These are phyloP conservation scores for Lycocorax pyrrhopterus DNA, from an alignment of 2,113 vertebrate species.

Conservation along the genomic window DNA sequence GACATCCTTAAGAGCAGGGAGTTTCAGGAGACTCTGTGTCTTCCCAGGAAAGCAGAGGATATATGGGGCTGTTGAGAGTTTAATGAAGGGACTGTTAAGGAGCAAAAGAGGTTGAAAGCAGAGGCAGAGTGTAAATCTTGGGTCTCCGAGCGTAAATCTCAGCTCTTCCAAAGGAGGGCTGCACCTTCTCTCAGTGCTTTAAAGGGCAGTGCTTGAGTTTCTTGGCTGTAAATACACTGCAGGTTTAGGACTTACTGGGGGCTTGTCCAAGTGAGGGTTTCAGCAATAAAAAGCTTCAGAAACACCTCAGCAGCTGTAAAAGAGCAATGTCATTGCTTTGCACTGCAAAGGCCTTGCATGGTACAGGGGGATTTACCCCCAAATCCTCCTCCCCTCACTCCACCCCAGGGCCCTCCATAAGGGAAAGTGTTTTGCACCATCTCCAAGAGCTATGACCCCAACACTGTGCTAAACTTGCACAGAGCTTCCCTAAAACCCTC, in stretches of 20 bases:
- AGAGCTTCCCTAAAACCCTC: background rate
- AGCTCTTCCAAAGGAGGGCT: background rate
- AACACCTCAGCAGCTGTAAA: background rate
- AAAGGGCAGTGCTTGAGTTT: background rate
- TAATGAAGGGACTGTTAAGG: background rate
- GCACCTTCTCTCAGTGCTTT: background rate
- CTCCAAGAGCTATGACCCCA: accelerated
- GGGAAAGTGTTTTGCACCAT: background rate
- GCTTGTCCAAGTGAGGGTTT: background rate
- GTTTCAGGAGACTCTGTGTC: background rate
- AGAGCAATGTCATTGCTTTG: background rate
- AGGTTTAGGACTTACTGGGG: background rate
- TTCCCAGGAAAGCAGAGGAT: background rate
- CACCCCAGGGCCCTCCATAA: background rate
- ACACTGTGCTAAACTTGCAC: background rate
- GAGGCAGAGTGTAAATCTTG: background rate
- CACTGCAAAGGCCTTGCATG: background rate
- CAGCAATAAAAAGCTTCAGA: background rate
- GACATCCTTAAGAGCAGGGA: background rate
- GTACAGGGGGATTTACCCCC: background rate
- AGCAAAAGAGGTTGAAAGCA: background rate
- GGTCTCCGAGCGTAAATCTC: background rate
- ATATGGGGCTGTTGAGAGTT: background rate
- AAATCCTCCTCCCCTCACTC: background rate
- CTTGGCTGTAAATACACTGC: background rate